phyloP scores from a whole-genome alignment of 2,888 invertebrate genomes.

The Clunio marinus region DNA sequence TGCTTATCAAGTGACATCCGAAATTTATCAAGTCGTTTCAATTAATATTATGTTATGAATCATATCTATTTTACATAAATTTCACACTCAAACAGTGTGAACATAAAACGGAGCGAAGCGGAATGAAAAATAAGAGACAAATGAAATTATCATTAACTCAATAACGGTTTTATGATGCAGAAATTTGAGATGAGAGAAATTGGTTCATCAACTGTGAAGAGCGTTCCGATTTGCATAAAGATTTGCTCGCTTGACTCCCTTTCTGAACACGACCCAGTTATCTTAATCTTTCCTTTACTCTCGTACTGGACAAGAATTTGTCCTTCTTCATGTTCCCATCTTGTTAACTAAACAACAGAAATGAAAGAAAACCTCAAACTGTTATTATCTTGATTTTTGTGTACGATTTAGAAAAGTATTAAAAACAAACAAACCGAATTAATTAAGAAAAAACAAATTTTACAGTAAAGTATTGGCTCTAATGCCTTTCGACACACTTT shows the following conservation, averaged over 20 bases:
- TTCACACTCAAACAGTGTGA: background rate
- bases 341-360: too few relatives aligned
- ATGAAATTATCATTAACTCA: background rate
- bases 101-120: background rate
- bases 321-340: too few relatives aligned
- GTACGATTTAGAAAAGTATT: too few relatives aligned
- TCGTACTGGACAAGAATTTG: too few relatives aligned
- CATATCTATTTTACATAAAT: background rate
- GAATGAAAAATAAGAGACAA: too few relatives aligned
- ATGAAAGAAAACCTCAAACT: too few relatives aligned
- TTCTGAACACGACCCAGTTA: background rate
- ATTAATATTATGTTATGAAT: background rate
- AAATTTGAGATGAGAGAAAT: background rate
- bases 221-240: background rate
- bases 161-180: background rate
- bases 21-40: background rate
- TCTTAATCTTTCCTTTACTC: background rate
- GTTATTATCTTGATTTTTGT: too few relatives aligned
- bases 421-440: too few relatives aligned
- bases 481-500: too few relatives aligned
- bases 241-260: background rate
- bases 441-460: too few relatives aligned
- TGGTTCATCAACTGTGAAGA: constrained; percentile 13
- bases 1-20: background rate
- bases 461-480: too few relatives aligned